Conservation (phyloP, 2,888 invertebrate genomes). For the Hydroisotoma schaefferi region DNA sequence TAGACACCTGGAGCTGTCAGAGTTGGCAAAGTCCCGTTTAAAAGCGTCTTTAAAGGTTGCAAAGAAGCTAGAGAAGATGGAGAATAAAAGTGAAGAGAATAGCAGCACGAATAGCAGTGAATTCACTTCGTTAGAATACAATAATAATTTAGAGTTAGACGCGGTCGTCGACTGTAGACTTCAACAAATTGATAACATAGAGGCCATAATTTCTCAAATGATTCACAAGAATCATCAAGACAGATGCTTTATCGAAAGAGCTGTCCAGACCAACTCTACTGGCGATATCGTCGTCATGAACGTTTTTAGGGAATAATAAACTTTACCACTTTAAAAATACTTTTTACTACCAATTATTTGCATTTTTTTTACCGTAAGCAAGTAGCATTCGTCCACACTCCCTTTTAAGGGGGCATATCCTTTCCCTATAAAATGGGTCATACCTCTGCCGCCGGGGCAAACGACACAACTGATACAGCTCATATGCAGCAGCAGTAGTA, state of each 20-base stretch:
- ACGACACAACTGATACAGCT: too few species aligned
- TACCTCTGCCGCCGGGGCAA: too few species aligned
- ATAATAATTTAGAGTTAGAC: conserved; percentile 78
- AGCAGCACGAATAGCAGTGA: background rate
- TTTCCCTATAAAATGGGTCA: too few species aligned
- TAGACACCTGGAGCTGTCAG: conserved; percentile 82
- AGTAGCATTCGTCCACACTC: too few species aligned
- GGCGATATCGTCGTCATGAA: conserved; percentile 89
- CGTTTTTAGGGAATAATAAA: conserved; percentile 56
- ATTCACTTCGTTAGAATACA: background rate
- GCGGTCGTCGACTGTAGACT: conserved; percentile 75
- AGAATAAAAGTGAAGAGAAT: conserved; percentile 55
- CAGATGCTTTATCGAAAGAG: conserved; percentile 60
- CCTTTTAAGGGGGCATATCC: too few species aligned
- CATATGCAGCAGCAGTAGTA: too few species aligned
- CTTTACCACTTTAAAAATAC: background rate
- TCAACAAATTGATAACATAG: conserved; percentile 81
- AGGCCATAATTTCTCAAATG: conserved; percentile 63
- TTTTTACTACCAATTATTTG: too few species aligned
- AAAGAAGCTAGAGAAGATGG: conserved; percentile 83
- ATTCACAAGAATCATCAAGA: conserved; percentile 17
- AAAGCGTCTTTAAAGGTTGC: conserved; percentile 89
- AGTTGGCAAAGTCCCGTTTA: conserved; percentile 86
- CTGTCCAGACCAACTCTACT: conserved; percentile 78
- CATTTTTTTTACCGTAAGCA: too few species aligned